Base-by-base conservation (phyloP, 1,140 invertebrate genomes). In the Dysdera silvatica region DNA sequence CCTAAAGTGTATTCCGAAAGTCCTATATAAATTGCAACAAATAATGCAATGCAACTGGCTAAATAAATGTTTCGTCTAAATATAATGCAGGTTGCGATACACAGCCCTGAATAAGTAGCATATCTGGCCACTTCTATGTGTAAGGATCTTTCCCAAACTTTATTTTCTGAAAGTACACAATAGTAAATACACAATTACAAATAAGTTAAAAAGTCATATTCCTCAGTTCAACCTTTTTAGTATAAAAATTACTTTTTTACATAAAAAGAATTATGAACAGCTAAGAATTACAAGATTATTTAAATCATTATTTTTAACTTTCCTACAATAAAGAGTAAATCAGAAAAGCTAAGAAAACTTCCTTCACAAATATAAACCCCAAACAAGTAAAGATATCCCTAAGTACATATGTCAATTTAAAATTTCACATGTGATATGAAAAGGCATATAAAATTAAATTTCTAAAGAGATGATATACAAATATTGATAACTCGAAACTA, bases 51-150 rank as follows among this genome's bases (percentile, higher is more conserved):
- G 51, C 86, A 71, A 59, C 84, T 84, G 24, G 87, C 87, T 40
- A 87, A 74, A 64, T 82, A 79, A 26, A 84, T 78, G 69, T 85
- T 88, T 62, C 84, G 84, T 72, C 88, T 83, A 56, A 89, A 86
- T 69, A 91, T 88, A 49, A 91, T 90, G 71, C 83, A 87, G 2
- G 87, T 88, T 58, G 87, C 86, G 37, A 89, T 71, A 70, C 85
- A 86, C 18, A 91, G 78, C 14, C 88, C 88, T 55, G 86, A 77
- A 73, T 91, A 91, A 3, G 87, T 89, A 28, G 85, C 75, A 73
- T 90, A 89, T 63, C 88, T 78, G 14, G 85, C 81, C 29, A 82
- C 74, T 71, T 81, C 84, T 66, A 85, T 81, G 43, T 75, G 75
- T 31, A 70, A 58, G 66, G 75, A 67, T 67, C 74, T 53, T 75